Percentiles rank a stretch among this genome's conserved stretches.
Conservation (phyloP, 2,797 vertebrate species). For the Pelobates cultripes region DNA sequence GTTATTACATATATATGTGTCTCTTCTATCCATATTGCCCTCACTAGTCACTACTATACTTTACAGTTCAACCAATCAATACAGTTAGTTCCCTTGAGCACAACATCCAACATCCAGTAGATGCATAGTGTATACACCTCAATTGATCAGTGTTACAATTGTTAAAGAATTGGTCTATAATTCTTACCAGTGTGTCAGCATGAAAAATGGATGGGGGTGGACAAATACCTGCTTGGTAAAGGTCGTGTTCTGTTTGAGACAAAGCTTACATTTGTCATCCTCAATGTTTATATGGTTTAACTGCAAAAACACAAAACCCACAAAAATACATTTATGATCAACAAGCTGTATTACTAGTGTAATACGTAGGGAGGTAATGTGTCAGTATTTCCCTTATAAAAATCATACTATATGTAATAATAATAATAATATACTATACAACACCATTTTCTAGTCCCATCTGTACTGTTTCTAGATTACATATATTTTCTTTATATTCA, state of each 20-base stretch:
- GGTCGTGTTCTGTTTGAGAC: constrained; percentile 4
- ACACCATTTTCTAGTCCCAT: too few species aligned
- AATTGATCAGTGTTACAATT: constrained; percentile 39
- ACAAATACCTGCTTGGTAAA: constrained; percentile 30
- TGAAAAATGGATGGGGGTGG: constrained; percentile 29
- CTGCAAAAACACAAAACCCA: not conserved
- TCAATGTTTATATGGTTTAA: not conserved
- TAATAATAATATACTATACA: too few species aligned
- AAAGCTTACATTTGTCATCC: constrained; percentile 19
- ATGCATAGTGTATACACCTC: constrained; percentile 21
- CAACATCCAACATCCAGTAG: not conserved
- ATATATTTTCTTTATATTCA: not conserved
- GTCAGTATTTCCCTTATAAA: too few species aligned
- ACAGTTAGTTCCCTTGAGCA: constrained; percentile 5
- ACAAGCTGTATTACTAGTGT: too few species aligned
- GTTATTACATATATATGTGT: not conserved
- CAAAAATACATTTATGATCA: too few species aligned
- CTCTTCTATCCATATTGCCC: not conserved
- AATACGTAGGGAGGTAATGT: too few species aligned
- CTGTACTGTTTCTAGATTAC: too few species aligned
- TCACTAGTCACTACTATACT: constrained; percentile 17
- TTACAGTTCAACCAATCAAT: constrained; percentile 36
- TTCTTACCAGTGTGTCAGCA: constrained; percentile 24
- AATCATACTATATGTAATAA: too few species aligned
- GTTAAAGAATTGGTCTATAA: constrained; percentile 31